A percentile compares a stretch with the other conserved stretches of the same genome.
phyloP scores from a whole-genome alignment of 2,113 vertebrate genomes.

The Chascanopsetta lugubris region DNA sequence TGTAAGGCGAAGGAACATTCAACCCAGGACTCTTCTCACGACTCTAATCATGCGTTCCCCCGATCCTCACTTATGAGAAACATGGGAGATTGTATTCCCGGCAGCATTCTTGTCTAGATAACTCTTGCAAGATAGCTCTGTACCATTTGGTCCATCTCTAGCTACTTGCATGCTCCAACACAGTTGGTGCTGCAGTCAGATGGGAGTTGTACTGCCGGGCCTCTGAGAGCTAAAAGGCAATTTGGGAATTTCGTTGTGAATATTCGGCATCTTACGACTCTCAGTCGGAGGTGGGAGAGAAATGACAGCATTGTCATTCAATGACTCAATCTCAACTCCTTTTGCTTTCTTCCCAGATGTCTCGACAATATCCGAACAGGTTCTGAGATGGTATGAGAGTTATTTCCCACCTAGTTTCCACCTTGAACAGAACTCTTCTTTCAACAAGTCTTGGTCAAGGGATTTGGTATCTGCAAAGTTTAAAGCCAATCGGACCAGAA shows the following conservation, averaged over 20 bases:
- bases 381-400: background rate
- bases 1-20: constrained; percentile 7
- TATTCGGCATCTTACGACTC: constrained; percentile 1
- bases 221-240: background rate
- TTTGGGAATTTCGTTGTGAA: background rate
- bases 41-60: background rate
- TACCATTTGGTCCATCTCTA: background rate
- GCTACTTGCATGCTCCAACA: background rate
- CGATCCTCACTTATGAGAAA: constrained; percentile 11
- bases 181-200: background rate
- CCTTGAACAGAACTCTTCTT: background rate
- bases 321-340: background rate
- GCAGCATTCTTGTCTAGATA: background rate
- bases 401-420: background rate
- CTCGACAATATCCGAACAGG: background rate
- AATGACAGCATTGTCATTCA: background rate
- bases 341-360: background rate
- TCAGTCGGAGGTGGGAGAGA: constrained; percentile 11
- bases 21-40: background rate
- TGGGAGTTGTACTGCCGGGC: background rate
- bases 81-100: constrained; percentile 5
- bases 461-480: no score
- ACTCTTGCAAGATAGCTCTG: background rate
- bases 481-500: no score
- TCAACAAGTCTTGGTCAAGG: no score